Conservation (phyloP, 2,888 invertebrate genomes). For the Endotricha flammealis region DNA sequence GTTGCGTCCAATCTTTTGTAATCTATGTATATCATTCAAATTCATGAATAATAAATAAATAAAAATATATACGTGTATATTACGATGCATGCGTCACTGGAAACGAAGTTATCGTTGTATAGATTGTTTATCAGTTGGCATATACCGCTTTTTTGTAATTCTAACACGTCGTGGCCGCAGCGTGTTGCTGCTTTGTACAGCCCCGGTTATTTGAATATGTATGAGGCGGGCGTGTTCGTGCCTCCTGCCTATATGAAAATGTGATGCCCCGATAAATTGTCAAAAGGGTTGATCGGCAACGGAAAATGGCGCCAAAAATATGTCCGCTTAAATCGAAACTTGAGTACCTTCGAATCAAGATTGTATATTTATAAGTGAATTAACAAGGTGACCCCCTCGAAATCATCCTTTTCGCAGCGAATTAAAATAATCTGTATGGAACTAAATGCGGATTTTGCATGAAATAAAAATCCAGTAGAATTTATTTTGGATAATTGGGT, state of each 20-base stretch:
- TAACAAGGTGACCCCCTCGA: not conserved
- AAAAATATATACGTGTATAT: too few species aligned
- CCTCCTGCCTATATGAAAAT: conserved; percentile 68
- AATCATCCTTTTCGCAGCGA: not conserved
- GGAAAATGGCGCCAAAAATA: conserved; percentile 59
- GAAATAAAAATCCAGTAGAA: not conserved
- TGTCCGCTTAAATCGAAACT: conserved; percentile 39
- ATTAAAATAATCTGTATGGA: not conserved
- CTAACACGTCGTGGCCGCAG: conserved; percentile 46
- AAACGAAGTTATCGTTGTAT: conserved; percentile 9
- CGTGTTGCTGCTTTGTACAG: conserved; percentile 68
- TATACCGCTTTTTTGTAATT: conserved; percentile 47
- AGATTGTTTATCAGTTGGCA: conserved; percentile 33
- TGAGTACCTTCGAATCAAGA: not conserved
- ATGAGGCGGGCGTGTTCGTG: conserved; percentile 58
- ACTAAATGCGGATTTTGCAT: too few species aligned
- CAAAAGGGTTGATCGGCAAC: conserved; percentile 71
- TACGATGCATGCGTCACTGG: too few species aligned
- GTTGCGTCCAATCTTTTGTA: too few species aligned
- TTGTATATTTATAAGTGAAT: conserved; percentile 3
- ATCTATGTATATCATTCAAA: too few species aligned
- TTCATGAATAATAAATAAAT: too few species aligned
- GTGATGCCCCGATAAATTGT: conserved; percentile 75
- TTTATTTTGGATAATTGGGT: conserved; percentile 18
- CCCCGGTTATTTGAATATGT: conserved; percentile 69